These are phyloP conservation scores for Serinus canaria DNA, from an alignment of 2,113 vertebrate genomes.

Conservation along the genomic window DNA sequence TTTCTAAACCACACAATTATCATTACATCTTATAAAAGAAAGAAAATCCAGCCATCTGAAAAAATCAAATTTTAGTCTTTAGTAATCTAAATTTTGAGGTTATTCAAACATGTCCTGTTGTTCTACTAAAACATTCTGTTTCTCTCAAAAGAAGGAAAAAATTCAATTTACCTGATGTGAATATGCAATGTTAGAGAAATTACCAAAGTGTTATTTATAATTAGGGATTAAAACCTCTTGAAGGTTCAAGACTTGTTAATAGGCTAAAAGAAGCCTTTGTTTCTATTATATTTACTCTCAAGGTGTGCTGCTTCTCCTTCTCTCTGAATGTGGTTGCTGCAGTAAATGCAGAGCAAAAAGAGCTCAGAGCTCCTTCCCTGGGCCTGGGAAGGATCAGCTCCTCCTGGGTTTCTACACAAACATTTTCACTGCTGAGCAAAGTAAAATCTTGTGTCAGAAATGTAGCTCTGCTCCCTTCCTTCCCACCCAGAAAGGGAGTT, in stretches of 20 bases:
- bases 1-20: neutral
- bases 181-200: neutral
- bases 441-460: neutral
- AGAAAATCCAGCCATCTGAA: neutral
- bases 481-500: accelerated
- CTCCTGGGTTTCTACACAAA: neutral
- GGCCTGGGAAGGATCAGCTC: neutral
- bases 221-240: neutral
- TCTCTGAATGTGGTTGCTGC: neutral
- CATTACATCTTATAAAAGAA: neutral
- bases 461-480: neutral
- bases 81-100: neutral
- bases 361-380: neutral
- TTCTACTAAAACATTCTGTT: neutral
- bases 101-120: neutral
- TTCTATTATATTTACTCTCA: neutral
- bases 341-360: neutral
- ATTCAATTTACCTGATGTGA: neutral
- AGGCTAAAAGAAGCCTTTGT: neutral
- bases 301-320: neutral
- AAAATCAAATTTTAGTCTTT: neutral
- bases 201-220: neutral
- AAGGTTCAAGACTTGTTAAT: neutral
- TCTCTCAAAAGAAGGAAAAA: neutral
- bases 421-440: neutral